Conservation (phyloP, 2,797 vertebrate genomes). For the Ceyx erithaca region DNA sequence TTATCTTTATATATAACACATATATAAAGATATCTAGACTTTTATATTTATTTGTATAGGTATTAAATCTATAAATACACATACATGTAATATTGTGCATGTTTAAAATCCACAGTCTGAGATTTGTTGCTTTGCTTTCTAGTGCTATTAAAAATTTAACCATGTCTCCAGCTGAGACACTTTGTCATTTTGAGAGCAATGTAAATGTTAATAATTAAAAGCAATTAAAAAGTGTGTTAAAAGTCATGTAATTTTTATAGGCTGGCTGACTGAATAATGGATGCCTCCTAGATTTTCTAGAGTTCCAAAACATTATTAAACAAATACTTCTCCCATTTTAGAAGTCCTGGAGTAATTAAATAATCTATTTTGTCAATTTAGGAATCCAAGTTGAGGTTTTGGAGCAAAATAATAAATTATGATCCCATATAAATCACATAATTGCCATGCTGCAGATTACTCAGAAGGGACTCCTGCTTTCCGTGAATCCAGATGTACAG, state of each 20-base stretch:
- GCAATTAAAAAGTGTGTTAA: conserved; percentile 49
- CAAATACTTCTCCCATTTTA: not conserved
- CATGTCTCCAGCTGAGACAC: not conserved
- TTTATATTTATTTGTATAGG: not conserved
- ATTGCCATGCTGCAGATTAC: not conserved
- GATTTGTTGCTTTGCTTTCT: not conserved
- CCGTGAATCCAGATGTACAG: not conserved
- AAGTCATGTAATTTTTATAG: conserved; percentile 52
- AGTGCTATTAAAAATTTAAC: not conserved
- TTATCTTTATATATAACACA: not conserved
- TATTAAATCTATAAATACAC: not conserved
- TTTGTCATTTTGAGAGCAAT: not conserved
- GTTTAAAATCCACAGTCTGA: not conserved
- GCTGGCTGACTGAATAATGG: not conserved
- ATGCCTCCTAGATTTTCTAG: not conserved
- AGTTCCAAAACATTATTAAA: not conserved
- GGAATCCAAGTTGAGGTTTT: not conserved
- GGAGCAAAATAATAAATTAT: not conserved
- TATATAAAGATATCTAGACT: not conserved
- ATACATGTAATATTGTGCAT: not conserved
- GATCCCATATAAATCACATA: not conserved
- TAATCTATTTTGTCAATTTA: not conserved
- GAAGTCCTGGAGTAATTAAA: not conserved
- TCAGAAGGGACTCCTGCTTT: not conserved
- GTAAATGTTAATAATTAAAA: conserved; percentile 47